Percentiles rank a stretch among this genome's conserved stretches.
phyloP scores from a whole-genome alignment of 2,797 vertebrate species.

The Trachops cirrhosus region DNA sequence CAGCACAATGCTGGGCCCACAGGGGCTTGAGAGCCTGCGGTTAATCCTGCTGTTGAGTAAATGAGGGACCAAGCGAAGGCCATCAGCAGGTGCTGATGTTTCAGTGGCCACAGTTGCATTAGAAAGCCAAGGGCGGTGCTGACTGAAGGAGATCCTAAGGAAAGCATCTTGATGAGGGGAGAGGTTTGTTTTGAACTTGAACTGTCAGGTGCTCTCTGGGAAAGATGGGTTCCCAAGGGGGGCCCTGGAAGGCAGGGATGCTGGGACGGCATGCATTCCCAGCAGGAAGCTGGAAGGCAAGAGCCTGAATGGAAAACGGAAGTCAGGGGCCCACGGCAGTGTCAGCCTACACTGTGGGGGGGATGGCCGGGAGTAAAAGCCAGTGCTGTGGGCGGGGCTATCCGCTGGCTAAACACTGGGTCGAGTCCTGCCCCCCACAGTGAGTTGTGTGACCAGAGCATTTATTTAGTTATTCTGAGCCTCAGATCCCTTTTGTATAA shows the following conservation, averaged over 20 bases:
- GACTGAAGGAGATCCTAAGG: background rate
- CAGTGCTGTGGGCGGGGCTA: background rate
- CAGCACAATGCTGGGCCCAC: background rate
- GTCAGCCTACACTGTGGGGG: background rate
- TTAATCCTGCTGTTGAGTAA: background rate
- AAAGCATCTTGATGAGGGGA: background rate
- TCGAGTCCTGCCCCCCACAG: background rate
- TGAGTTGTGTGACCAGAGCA: background rate
- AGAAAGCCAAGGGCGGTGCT: background rate
- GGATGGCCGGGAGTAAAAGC: fast-evolving
- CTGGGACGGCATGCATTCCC: fast-evolving
- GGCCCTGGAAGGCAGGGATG: background rate
- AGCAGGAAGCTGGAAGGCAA: background rate
- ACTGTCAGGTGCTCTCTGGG: background rate
- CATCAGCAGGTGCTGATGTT: background rate
- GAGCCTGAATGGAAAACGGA: background rate
- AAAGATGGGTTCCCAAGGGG: background rate
- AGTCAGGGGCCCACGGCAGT: background rate
- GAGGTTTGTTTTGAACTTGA: background rate
- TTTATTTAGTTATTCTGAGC: background rate
- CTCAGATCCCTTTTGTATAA: background rate
- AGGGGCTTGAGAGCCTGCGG: background rate
- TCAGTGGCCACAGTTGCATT: background rate
- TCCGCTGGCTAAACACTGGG: background rate
- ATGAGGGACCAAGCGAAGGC: background rate